phyloP scores from a whole-genome alignment of 2,797 vertebrate species.

The Etheostoma nigrum region DNA sequence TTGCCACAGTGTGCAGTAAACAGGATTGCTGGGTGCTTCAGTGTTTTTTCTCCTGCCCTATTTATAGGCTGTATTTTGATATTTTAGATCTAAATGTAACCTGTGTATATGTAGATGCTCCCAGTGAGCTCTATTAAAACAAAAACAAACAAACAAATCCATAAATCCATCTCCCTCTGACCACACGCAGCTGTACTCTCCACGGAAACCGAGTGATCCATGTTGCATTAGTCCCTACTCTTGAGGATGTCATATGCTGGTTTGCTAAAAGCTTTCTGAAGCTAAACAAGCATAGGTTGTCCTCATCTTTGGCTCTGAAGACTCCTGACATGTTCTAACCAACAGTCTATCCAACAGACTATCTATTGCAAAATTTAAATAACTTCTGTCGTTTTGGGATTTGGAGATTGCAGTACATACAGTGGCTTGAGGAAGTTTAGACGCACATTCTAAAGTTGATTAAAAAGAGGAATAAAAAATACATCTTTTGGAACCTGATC shows the following conservation, averaged over 20 bases:
- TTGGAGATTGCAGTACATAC: not conserved
- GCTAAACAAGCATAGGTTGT: not conserved
- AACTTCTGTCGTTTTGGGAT: not conserved
- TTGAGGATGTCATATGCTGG: slow-evolving; percentile 34
- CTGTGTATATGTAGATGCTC: slow-evolving; percentile 60
- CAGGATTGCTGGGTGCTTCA: slow-evolving; percentile 26
- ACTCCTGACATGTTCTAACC: not conserved
- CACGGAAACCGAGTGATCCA: slow-evolving; percentile 41
- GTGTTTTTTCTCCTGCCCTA: slow-evolving; percentile 40
- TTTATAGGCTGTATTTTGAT: slow-evolving; percentile 62
- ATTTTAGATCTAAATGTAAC: slow-evolving; percentile 59
- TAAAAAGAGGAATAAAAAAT: no score
- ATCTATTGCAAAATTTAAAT: not conserved
- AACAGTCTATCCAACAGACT: not conserved
- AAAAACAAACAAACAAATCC: slow-evolving; percentile 62
- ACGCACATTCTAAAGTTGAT: no score
- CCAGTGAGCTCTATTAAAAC: slow-evolving; percentile 72
- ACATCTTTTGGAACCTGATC: no score
- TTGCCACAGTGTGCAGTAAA: slow-evolving; percentile 22
- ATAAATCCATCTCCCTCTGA: slow-evolving; percentile 68
- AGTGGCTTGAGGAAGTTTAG: no score
- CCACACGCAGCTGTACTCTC: slow-evolving; percentile 48
- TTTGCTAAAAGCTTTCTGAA: slow-evolving; percentile 32
- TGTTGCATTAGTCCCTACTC: slow-evolving; percentile 26
- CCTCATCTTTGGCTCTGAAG: slow-evolving; percentile 10